Evolutionary conservation across 2,797 vertebrate genomes (phyloP), one percentile per base, ranked within the genome.

Genomic region (Gymnoscopelus braueri): DNA sequence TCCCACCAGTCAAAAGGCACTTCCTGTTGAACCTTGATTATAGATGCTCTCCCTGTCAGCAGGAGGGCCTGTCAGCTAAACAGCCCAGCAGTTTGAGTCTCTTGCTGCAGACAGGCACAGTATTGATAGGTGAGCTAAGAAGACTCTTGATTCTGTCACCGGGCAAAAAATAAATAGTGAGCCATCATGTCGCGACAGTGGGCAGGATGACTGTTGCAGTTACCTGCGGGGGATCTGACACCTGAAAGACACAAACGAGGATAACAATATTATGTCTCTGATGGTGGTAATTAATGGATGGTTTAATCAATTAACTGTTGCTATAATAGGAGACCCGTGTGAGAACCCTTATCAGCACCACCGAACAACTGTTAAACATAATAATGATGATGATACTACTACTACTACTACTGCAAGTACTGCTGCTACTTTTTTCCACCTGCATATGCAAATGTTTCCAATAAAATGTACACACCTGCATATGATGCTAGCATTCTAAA

Each of bases 181-280:
- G 84, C 84, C 86, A 78, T 84, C 86, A 78, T 84, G 74, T 86
- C 81, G 83, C 80, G 81, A 84, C 84, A 80, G 79, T 67, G 75
- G 75, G 59, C 73, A 56, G 53, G 78, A 64, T 62, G 35, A 60
- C 74, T 79, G 58, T 80, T 69, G 81, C 74, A 78, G 91, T 93
- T 95, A 95, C 90, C 94, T 94, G 64, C 93, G 93, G 65, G 94
- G 94, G 74, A 87, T 91, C 88, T 94, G 93, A 84, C 94, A 95
- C 79, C 94, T 95, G 73, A 26, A 59, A 57, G 56, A 69, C 35
- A 84, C 15, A 77, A 61, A 39, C 32, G 7, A n/a, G 69, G 10
- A 60, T 10, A 67, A 72, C 0, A 15, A 55, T 11, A 19, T 15
- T 1, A 4, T 14, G 44, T 32, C n/a, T 65, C 74, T 29, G 69